Evolutionary conservation across 64 coral and sea anemone genomes (phyloP).

Genomic region (Pocillopora damicornis): DNA sequence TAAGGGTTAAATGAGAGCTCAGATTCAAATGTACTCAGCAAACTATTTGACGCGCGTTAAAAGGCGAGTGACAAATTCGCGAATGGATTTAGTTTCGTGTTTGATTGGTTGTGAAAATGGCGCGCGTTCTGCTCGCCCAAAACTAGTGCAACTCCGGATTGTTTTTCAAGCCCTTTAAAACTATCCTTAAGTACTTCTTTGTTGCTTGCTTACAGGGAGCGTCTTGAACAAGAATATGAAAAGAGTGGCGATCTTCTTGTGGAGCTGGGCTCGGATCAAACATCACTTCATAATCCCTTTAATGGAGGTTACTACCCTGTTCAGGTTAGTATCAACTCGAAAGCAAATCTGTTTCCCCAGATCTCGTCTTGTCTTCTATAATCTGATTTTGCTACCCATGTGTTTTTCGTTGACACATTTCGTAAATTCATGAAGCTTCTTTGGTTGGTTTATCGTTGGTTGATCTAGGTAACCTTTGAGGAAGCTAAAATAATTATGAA

Average conservation of each 20-base stretch:
- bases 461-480: conserved; percentile 61
- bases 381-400: too few relatives aligned
- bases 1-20: too few relatives aligned
- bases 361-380: too few relatives aligned
- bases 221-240: conserved; percentile 75
- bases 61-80: too few relatives aligned
- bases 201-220: conserved; percentile 59
- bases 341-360: background rate
- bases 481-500: conserved; percentile 90
- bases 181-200: background rate
- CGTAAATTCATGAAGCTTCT: background rate
- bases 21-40: too few relatives aligned
- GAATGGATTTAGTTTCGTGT: too few relatives aligned
- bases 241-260: conserved; percentile 80
- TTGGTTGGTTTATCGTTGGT: background rate
- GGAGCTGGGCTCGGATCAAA: conserved; percentile 96
- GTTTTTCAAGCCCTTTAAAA: too few relatives aligned
- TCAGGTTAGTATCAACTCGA: conserved; percentile 42
- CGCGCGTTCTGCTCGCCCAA: too few relatives aligned
- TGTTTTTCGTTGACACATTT: background rate
- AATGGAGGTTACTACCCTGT: conserved; percentile 94
- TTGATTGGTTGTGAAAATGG: too few relatives aligned
- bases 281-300: conserved; percentile 88
- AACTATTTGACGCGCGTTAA: too few relatives aligned
- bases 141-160: too few relatives aligned